A percentile compares a stretch with the other conserved stretches of the same genome.
phyloP scores from a whole-genome alignment of 2,113 vertebrate genomes.

The Nothoprocta pentlandii region DNA sequence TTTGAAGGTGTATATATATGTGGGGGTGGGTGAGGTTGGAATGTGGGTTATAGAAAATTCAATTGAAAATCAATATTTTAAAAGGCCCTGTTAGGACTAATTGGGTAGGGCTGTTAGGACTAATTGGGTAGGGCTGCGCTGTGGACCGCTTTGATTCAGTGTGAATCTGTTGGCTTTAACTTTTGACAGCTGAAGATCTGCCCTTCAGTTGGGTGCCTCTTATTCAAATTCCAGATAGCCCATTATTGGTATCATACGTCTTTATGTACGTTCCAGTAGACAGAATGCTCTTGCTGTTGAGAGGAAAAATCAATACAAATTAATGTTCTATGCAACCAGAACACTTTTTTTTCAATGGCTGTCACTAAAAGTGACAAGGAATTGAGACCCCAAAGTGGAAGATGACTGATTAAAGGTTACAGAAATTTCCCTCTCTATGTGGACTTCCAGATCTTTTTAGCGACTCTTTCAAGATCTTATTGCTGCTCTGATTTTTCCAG shows the following conservation, averaged over 20 bases:
- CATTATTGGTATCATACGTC: background rate
- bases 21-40: background rate
- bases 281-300: background rate
- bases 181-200: background rate
- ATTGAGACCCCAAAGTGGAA: background rate
- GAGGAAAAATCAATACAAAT: constrained; percentile 23
- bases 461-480: background rate
- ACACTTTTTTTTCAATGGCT: background rate
- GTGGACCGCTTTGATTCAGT: background rate
- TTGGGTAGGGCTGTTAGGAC: background rate
- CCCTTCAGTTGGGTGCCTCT: background rate
- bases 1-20: background rate
- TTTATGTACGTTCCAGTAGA: background rate
- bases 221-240: background rate
- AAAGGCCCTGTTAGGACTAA: background rate
- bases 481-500: background rate
- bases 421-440: background rate
- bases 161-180: background rate
- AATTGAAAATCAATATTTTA: background rate
- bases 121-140: background rate
- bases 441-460: background rate
- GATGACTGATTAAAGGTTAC: background rate
- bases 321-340: background rate
- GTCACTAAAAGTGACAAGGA: background rate
- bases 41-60: background rate